Base-by-base conservation (phyloP, 2,797 vertebrate species). In the Channallabes apus region DNA sequence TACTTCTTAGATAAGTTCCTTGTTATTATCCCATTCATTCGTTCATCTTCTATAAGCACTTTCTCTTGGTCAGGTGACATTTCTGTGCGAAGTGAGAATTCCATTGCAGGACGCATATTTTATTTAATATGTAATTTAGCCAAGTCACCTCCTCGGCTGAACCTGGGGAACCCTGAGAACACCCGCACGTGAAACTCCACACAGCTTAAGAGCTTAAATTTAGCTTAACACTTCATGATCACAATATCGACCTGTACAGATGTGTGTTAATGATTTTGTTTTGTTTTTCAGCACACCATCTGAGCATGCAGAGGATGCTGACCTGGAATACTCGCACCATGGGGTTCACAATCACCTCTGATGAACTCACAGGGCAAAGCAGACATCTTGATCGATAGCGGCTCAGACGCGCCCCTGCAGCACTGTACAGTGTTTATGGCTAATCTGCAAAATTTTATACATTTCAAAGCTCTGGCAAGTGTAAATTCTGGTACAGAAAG, bases 201-300 rank as follows among this genome's bases (percentile, higher is more conserved):
- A 27, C 38, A 72, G 38, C 41, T 41, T 9, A 46, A 46, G 8
- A 46, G 41, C 7, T 46, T 46, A 46, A 58, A 20, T 76, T 18
- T 8, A 77, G 29, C 20, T 20, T 77, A 35, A 35, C 7, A 56
- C 7, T 32, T 59, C 2, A 77, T 27, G 11, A 54, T 41, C 9
- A n/a, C 6, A 6, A 72, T 11, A 20, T 3, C 9, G 69, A 72
- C 11, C 35, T 71, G 35, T 46, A 72, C 41, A 72, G 12, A 71
- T 20, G 8, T 3, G 8, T 11, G 3, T 56, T 18, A 29, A 58
- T 77, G 17, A 32, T 59, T 29, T 69, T 29, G 62, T 24, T 18
- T 27, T 80, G 46, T 62, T 46, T n/a, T 76, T 17, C 82, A 86
- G 85, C 20, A 86, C 65, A 51, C 65, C 9, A 56, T 83, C 65